phyloP scores from a whole-genome alignment of 2,888 invertebrate genomes.

The Drosophila demipolita region DNA sequence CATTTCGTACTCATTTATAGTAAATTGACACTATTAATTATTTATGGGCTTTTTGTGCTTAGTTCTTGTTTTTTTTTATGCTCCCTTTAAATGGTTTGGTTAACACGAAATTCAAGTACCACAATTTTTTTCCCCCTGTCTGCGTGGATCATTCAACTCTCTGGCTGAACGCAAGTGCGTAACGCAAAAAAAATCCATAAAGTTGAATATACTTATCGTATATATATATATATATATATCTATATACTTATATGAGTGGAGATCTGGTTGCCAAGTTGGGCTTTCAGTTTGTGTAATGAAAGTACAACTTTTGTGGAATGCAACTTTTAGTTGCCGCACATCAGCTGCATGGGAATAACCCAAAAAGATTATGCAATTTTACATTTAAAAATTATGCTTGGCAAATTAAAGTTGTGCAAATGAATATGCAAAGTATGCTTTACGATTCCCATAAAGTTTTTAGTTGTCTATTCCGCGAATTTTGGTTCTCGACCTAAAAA shows the following conservation, averaged over 20 bases:
- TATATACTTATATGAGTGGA: neutral
- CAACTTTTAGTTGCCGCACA: neutral
- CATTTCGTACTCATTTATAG: neutral
- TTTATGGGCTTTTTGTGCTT: neutral
- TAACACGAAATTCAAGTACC: neutral
- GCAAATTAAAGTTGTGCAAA: slow-evolving; percentile 5
- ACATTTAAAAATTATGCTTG: neutral
- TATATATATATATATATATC: too few relatives aligned
- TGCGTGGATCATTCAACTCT: slow-evolving; percentile 28
- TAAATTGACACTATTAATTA: neutral
- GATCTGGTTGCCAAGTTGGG: neutral
- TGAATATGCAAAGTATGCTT: neutral
- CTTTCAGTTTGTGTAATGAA: slow-evolving; percentile 13
- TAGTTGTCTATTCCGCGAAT: neutral
- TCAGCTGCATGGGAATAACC: slow-evolving; percentile 15
- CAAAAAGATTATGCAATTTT: slow-evolving; percentile 2
- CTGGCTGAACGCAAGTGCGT: slow-evolving; percentile 65
- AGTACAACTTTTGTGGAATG: slow-evolving; percentile 16
- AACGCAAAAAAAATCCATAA: slow-evolving; percentile 36
- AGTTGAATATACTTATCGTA: slow-evolving; percentile 10
- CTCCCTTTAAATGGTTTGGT: neutral
- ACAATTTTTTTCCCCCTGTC: neutral
- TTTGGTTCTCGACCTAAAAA: neutral
- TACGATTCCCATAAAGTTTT: slow-evolving; percentile 12
- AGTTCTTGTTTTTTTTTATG: neutral